Conservation (phyloP, 2,888 invertebrate genomes). For the Lasius platythorax region DNA sequence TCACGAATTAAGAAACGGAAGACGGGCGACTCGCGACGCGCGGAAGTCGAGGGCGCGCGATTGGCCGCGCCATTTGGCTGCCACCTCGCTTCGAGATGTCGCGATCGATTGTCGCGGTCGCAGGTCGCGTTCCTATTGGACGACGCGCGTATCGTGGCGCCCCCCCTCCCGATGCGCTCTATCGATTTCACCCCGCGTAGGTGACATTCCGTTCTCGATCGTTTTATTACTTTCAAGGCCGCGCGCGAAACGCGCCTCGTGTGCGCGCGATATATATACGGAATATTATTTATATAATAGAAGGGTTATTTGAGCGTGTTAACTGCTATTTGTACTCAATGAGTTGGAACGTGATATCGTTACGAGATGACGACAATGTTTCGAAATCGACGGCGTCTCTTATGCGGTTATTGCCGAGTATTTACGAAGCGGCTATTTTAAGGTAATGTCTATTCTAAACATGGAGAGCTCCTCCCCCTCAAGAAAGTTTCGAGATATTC, state of each 20-base stretch:
- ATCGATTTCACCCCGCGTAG: background rate
- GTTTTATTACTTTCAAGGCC: background rate
- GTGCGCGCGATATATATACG: slow-evolving; percentile 7
- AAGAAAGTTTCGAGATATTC: background rate
- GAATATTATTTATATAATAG: slow-evolving; percentile 28
- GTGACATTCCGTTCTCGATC: background rate
- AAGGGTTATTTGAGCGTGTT: slow-evolving; percentile 30
- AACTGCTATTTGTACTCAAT: slow-evolving; percentile 41
- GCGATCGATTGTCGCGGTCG: background rate
- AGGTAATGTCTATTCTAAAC: background rate
- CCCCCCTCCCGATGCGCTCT: too few species aligned
- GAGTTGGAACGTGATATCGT: slow-evolving; percentile 11
- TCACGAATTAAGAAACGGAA: background rate
- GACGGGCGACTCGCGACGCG: background rate
- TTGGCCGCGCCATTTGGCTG: background rate
- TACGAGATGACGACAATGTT: background rate
- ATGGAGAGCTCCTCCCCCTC: background rate
- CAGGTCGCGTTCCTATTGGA: background rate
- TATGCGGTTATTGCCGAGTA: background rate
- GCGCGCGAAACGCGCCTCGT: background rate
- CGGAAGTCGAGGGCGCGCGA: background rate
- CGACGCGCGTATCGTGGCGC: background rate
- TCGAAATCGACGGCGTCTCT: background rate
- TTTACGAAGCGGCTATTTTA: background rate
- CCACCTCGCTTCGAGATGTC: background rate